phyloP scores from a whole-genome alignment of 2,888 invertebrate species.

The Leptinotarsa peninsularis region DNA sequence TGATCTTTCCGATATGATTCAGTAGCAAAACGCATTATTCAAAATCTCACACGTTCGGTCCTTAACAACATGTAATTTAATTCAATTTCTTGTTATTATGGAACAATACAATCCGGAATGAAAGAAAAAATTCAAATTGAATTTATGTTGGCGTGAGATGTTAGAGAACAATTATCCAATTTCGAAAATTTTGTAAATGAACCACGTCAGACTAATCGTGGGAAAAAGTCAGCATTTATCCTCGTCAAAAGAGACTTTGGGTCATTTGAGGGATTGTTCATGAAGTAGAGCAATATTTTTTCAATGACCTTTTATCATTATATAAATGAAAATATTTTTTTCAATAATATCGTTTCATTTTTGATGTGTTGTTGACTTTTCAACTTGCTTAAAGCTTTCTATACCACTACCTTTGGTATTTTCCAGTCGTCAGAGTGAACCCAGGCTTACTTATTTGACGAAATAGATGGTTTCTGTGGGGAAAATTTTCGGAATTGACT shows the following conservation, averaged over 20 bases:
- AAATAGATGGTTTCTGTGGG: too few relatives aligned
- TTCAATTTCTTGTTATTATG: conserved; percentile 1
- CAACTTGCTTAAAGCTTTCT: too few relatives aligned
- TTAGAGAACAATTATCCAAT: conserved; percentile 25
- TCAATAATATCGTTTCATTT: too few relatives aligned
- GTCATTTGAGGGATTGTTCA: background rate
- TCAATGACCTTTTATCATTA: too few relatives aligned
- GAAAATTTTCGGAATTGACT: too few relatives aligned
- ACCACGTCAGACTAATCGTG: conserved; percentile 21
- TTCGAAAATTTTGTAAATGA: conserved; percentile 23
- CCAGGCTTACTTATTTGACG: too few relatives aligned
- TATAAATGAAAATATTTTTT: too few relatives aligned
- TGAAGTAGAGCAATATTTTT: too few relatives aligned
- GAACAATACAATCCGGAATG: conserved; percentile 19
- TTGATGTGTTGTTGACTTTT: too few relatives aligned
- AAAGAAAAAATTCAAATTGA: conserved; percentile 27
- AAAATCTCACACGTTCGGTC: background rate
- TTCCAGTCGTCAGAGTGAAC: too few relatives aligned
- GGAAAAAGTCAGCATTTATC: conserved; percentile 1
- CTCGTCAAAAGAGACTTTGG: too few relatives aligned
- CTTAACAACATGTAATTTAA: conserved; percentile 10
- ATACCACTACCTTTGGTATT: too few relatives aligned
- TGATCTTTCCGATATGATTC: conserved; percentile 7
- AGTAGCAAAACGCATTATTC: conserved; percentile 12
- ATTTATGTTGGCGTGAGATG: conserved; percentile 17